Base-by-base conservation (phyloP, 2,888 invertebrate genomes). In the Blomia tropicalis region DNA sequence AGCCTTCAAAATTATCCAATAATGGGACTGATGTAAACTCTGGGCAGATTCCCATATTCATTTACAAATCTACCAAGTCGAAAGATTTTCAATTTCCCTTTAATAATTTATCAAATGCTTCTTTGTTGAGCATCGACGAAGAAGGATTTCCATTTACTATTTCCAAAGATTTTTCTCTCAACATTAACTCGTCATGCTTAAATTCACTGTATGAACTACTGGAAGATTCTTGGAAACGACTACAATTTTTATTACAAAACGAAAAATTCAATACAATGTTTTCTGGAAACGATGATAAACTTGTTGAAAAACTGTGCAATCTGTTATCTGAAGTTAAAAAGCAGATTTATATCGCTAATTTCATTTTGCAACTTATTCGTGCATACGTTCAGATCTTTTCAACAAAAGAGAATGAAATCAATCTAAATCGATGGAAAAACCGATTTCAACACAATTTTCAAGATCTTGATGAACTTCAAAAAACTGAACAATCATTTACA, bases 1-100 rank as follows among this genome's bases (percentile, higher is more conserved):
- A 93, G 77, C 87, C 91, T 0, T 93, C 93, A 0, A 90, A 90
- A 72, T 87, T 89, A 74, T 93, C 95, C 0, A 98, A 96, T 73
- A 98, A 96, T 73, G 96, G 96, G 25, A 96, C 96, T 0, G 95
- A 96, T 71, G 89, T 93, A 0, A 92, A 92, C 73, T 92, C 91
- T 0, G 96, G 96, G 0, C 96, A 98, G 76, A 90, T 98, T 69
- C 96, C 96, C 0, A 88, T 89, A 71, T 77, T 96, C 31, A 74
- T 85, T 11, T 86, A 84, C 73, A 81, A 84, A 68, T 78, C 83
- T 25, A 78, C 83, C 11, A 80, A 82, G 0, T 81, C 81, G 17
- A 7, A 47, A 7, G 51, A 19, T 31, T 32, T 56, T 11, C 31
- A n/a, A 31, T 56, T 27, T 27, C 23, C 23, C 7, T 14, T n/a